A percentile compares a stretch with the other conserved stretches of the same genome.
phyloP scores from a whole-genome alignment of 1,140 invertebrate genomes.

The Apis laboriosa region DNA sequence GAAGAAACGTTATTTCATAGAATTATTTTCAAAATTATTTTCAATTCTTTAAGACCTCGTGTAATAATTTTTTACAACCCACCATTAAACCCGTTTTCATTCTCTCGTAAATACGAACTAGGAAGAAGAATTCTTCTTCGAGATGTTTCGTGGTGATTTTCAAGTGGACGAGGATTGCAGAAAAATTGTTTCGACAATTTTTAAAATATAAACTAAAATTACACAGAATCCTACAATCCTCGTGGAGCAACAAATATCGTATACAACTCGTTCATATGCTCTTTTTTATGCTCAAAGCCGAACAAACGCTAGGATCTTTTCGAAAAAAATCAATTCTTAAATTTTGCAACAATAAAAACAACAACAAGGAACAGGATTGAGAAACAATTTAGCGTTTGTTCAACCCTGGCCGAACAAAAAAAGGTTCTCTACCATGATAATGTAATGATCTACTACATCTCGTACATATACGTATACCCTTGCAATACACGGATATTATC shows the following conservation, averaged over 20 bases:
- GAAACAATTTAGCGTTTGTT: conserved; percentile 38
- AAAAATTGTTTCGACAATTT: too few relatives aligned
- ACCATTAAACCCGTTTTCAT: not conserved
- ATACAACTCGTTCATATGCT: not conserved
- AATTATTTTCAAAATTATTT: not conserved
- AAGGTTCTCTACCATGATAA: conserved; percentile 36
- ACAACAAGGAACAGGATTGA: too few relatives aligned
- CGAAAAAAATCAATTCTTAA: not conserved
- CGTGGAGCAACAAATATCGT: not conserved
- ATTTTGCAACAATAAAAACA: too few relatives aligned
- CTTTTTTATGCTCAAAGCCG: conserved; percentile 38
- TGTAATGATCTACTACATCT: conserved; percentile 40
- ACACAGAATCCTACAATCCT: not conserved
- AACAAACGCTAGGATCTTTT: conserved; percentile 24
- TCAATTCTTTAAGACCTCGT: too few relatives aligned
- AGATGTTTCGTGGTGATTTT: not conserved
- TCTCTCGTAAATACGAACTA: not conserved
- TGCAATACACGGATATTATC: conserved; percentile 30
- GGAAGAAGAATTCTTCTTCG: not conserved
- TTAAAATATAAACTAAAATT: not conserved
- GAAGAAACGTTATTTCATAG: not conserved
- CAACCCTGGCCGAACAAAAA: conserved; percentile 45
- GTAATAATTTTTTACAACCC: not conserved
- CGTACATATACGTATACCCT: conserved; percentile 36
- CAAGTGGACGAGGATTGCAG: not conserved